These are phyloP conservation scores for Hemicordylus capensis DNA, from an alignment of 2,113 vertebrate species.

Conservation along the genomic window DNA sequence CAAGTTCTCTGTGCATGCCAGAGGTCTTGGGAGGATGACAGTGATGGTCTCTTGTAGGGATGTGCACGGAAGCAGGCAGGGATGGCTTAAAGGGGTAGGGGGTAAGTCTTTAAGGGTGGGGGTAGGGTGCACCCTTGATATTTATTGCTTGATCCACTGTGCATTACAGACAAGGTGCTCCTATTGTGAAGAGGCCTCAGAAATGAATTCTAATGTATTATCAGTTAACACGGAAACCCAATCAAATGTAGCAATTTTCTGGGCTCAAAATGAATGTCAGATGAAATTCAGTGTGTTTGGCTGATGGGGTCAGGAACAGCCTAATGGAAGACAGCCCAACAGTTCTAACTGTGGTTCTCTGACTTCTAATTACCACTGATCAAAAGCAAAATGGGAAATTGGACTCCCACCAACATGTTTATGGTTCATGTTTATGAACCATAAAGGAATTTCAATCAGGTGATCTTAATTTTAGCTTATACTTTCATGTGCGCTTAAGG, in stretches of 20 bases:
- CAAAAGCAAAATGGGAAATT: constrained; percentile 75
- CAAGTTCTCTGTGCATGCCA: neutral
- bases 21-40: too few species aligned
- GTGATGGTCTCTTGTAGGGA: too few species aligned
- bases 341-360: constrained; percentile 72
- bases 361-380: constrained; percentile 74
- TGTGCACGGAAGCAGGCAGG: too few species aligned
- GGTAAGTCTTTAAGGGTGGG: too few species aligned
- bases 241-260: constrained; percentile 70
- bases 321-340: constrained; percentile 69
- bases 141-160: constrained; percentile 36
- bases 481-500: constrained; percentile 54
- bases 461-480: constrained; percentile 62
- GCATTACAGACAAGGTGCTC: constrained; percentile 63
- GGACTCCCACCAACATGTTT: constrained; percentile 68
- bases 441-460: constrained; percentile 72
- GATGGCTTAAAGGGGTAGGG: too few species aligned
- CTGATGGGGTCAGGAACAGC: constrained; percentile 66
- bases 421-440: too few species aligned
- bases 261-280: constrained; percentile 73
- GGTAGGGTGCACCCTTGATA: constrained; percentile 53
- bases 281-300: constrained; percentile 70
- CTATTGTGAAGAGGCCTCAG: constrained; percentile 59
- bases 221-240: constrained; percentile 69
- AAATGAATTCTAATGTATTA: constrained; percentile 54